Base-by-base conservation (phyloP, 2,888 invertebrate genomes). In the Eupelmus urozonus region DNA sequence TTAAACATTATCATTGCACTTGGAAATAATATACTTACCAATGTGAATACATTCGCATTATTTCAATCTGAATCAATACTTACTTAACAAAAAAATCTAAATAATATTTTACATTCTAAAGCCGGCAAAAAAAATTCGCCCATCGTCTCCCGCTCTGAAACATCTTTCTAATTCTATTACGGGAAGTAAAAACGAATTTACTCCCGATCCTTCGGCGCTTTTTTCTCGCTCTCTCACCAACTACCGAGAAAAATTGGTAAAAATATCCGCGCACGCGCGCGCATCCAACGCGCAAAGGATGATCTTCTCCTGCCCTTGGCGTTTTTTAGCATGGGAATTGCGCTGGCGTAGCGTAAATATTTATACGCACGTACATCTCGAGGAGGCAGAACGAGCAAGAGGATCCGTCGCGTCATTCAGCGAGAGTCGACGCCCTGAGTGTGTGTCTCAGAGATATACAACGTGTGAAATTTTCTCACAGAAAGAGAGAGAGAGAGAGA, bases 271-370 rank as follows among this genome's bases (percentile, higher is more conserved):
- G 27, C 25, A 16, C 57, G 49, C 25, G 13, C 29, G 23, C n/a
- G 18, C 18, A 25, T 53, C n/a, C n/a, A 20, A 34, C n/a, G 45
- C 42, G 55, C 63, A 63, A 63, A 62, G 66, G 57, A 67, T 42
- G 71, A 76, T 72, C 65, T 76, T 62, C 25, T 79, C 40, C 49
- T 57, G 66, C 71, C 76, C 79, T 79, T 72, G 75, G 60, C 34
- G 66, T 63, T 78, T 72, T 70, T 80, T 78, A 73, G 60, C 78
- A 80, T 81, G 59, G 51, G 57, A 81, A 78, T 80, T 18, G 74
- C 76, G 76, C 29, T 51, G 49, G 67, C 20, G 67, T 51, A 62
- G 60, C 72, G 72, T 80, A 74, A 80, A 81, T 81, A 81, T 81
- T 81, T 81, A 78, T 72, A 60, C 73, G 66, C 66, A 40, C 72